Evolutionary conservation across 2,113 vertebrate genomes (phyloP), one percentile per base, ranked within the genome.

Genomic region (Ochotona princeps): DNA sequence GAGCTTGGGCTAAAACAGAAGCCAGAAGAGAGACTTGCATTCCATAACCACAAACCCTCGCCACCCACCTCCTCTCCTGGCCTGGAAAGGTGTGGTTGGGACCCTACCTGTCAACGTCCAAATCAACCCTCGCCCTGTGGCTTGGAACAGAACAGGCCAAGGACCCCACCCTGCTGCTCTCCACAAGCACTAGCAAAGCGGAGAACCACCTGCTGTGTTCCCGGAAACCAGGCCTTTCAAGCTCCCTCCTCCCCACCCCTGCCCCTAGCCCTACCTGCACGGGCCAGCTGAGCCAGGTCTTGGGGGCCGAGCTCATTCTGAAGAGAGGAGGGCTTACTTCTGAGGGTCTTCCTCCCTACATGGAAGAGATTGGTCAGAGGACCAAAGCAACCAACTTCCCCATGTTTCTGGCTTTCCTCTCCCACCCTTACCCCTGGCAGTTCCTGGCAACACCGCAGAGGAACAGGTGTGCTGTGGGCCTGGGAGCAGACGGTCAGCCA

Each of bases 331-430:
- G 79, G 28, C 65, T 94, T n/a, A 93, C 70, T 86, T 85, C 96
- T 73, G 25, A n/a, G 75, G 28, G 12, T 79, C 90, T 65, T 91
- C 73, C 69, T 92, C 79, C 89, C 96, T 97, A 38, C 20, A 90
- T 49, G 73, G 69, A 78, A n/a, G 54, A 49, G 81, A 83, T 25
- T 20, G 38, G 26, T 94, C 63, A 83, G 66, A 38, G 30, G 30
- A 10, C 2, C 0, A 8, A n/a, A n/a, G 7, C 9, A 7, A 8
- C 5, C 9, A 28, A 57, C 83, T 66, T 7, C 23, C 63, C 35
- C 15, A 0, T 5, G 2, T 20, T 35, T 32, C 78, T 26, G 11
- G 14, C 17, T 73, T 20, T 63, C 51, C 30, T 81, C 30, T 69
- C 26, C 57, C 82, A 90, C 38, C 21, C 65, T 38, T 61, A 60